Percentiles rank a stretch among this genome's conserved stretches.
These are phyloP conservation scores for Sphecodes monilicornis DNA, from an alignment of 2,888 invertebrate species.

Conservation along the genomic window DNA sequence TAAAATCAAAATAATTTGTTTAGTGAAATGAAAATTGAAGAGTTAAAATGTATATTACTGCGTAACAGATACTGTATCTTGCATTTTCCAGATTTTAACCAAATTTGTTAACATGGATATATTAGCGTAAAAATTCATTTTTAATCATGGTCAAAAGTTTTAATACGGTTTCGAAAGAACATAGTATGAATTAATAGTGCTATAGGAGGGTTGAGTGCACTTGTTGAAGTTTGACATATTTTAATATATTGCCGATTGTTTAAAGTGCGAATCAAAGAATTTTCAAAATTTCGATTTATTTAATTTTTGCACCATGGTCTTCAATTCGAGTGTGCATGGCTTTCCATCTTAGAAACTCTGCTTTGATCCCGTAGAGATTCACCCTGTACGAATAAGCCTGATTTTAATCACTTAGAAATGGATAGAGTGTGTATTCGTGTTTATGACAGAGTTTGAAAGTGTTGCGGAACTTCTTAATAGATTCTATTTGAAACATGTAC, in stretches of 20 bases:
- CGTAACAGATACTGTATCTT: too few relatives aligned
- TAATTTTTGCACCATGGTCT: background rate
- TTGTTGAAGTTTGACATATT: too few relatives aligned
- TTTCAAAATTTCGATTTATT: background rate
- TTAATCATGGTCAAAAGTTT: too few relatives aligned
- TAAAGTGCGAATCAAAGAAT: background rate
- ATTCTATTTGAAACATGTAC: background rate
- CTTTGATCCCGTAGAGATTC: slow-evolving; percentile 1
- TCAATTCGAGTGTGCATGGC: background rate
- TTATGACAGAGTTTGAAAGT: background rate
- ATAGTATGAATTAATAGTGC: too few relatives aligned
- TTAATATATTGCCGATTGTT: background rate
- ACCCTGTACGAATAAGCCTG: background rate
- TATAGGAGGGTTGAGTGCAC: too few relatives aligned
- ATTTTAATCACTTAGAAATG: background rate
- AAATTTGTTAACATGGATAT: too few relatives aligned
- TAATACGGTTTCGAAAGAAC: too few relatives aligned
- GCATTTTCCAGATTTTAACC: too few relatives aligned
- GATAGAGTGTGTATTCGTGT: background rate
- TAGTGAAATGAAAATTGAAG: too few relatives aligned
- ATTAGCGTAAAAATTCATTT: too few relatives aligned
- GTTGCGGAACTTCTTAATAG: background rate
- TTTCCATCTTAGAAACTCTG: background rate
- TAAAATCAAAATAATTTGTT: too few relatives aligned
- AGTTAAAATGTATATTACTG: too few relatives aligned